phyloP scores from a whole-genome alignment of 2,113 vertebrate genomes.

The Pachycephala philippinensis region DNA sequence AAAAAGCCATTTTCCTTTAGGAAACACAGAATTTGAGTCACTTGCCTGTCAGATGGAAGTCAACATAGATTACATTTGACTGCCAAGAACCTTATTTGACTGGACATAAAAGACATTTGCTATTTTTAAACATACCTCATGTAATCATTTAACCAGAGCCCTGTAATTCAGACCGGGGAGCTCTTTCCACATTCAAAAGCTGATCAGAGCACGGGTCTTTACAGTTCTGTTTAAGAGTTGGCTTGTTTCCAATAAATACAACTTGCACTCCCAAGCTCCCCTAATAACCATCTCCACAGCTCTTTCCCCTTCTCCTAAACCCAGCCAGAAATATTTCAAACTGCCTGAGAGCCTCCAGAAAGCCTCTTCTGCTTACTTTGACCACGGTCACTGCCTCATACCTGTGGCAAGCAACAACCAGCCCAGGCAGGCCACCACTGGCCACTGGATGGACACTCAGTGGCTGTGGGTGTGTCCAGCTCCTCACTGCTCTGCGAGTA shows the following conservation, averaged over 20 bases:
- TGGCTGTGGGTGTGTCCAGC: rapidly evolving
- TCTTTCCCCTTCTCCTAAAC: neutral
- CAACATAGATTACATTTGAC: conserved; percentile 12
- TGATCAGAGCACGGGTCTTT: neutral
- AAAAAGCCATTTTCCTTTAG: neutral
- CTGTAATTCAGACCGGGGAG: conserved; percentile 27
- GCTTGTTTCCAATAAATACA: neutral
- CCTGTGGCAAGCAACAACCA: neutral
- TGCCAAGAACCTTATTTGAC: conserved; percentile 45
- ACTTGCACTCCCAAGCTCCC: neutral
- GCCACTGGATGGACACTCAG: neutral
- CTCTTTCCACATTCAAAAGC: conserved; percentile 6
- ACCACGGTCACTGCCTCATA: neutral
- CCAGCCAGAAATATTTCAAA: neutral
- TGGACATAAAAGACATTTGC: conserved; percentile 33
- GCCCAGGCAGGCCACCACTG: neutral
- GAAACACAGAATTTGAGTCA: conserved; percentile 3
- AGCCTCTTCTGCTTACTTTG: neutral
- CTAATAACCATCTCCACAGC: neutral
- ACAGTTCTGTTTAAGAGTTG: neutral
- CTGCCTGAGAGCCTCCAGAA: neutral
- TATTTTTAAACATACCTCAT: conserved; percentile 52
- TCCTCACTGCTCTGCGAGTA: rapidly evolving
- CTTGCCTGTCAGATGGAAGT: conserved; percentile 42
- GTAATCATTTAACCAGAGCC: conserved; percentile 32